A percentile compares a stretch with the other conserved stretches of the same genome.
Evolutionary conservation across 64 coral and sea anemone species (phyloP).

Genomic region (Montipora foliosa): DNA sequence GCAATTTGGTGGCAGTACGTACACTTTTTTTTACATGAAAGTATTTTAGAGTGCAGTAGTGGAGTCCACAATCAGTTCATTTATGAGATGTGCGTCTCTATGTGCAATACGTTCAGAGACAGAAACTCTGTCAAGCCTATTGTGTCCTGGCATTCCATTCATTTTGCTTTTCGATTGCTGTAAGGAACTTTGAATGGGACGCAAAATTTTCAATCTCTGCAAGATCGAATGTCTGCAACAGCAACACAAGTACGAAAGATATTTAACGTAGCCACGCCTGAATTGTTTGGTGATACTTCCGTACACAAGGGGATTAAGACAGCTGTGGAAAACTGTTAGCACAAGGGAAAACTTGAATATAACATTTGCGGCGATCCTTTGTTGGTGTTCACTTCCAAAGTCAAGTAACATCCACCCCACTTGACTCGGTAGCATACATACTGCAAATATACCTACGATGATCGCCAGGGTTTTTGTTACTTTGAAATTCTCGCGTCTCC

Average conservation of each 20-base stretch:
- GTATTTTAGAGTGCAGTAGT: neutral
- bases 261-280: slow-evolving; percentile 82
- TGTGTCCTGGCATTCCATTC: neutral
- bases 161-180: slow-evolving; percentile 1
- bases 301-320: slow-evolving; percentile 86
- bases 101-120: neutral
- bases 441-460: slow-evolving; percentile 75
- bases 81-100: neutral
- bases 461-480: slow-evolving; percentile 79
- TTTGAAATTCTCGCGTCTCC: slow-evolving; percentile 74
- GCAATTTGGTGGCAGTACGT: too few species aligned
- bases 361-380: neutral
- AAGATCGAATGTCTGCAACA: slow-evolving; percentile 61
- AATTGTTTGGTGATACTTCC: slow-evolving; percentile 87
- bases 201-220: slow-evolving; percentile 3
- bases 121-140: neutral
- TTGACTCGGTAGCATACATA: slow-evolving; percentile 76
- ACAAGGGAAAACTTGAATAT: slow-evolving; percentile 64
- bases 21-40: neutral
- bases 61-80: neutral
- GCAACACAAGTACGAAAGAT: slow-evolving; percentile 82
- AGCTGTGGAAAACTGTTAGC: slow-evolving; percentile 82
- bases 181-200: neutral
- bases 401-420: slow-evolving; percentile 69
- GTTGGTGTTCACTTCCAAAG: slow-evolving; percentile 53